Evolutionary conservation across 2,888 invertebrate species (phyloP).

Genomic region (Calameuta idolon): DNA sequence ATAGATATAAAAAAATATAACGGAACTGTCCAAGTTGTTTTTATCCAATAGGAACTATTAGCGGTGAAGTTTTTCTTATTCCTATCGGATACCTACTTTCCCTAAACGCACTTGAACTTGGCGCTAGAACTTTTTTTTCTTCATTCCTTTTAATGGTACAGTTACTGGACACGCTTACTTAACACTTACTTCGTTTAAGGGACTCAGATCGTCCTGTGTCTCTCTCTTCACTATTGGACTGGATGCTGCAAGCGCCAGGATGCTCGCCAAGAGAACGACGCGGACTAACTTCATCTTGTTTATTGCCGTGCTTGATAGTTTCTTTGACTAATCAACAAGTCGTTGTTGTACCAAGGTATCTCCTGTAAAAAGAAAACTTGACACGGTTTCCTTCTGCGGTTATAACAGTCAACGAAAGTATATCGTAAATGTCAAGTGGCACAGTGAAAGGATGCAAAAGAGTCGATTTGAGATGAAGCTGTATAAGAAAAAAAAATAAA

Average conservation of each 20-base stretch:
- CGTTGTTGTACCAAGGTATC: not conserved
- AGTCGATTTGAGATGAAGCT: not conserved
- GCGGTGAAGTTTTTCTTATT: not conserved
- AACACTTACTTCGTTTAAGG: slow-evolving; percentile 62
- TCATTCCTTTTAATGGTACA: not conserved
- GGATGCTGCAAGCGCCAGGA: slow-evolving; percentile 36
- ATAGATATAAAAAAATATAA: not conserved
- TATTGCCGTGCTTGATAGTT: not conserved
- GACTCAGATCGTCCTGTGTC: slow-evolving; percentile 55
- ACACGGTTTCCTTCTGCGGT: not conserved
- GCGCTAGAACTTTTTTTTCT: not conserved
- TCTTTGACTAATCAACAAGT: not conserved
- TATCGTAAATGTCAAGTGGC: not conserved
- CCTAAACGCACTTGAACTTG: slow-evolving; percentile 10
- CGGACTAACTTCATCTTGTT: slow-evolving; percentile 50
- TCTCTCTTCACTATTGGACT: slow-evolving; percentile 56
- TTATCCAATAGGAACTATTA: not conserved
- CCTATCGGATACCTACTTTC: slow-evolving; percentile 1
- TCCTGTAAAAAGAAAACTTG: not conserved
- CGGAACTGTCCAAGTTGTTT: not conserved
- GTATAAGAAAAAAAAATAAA: not conserved
- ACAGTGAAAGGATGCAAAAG: not conserved
- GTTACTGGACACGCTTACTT: not conserved
- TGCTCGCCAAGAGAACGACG: slow-evolving; percentile 41
- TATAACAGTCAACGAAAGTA: not conserved